A percentile compares a stretch with the other conserved stretches of the same genome.
phyloP scores from a whole-genome alignment of 2,888 invertebrate genomes.

The Nomada hirtipes region DNA sequence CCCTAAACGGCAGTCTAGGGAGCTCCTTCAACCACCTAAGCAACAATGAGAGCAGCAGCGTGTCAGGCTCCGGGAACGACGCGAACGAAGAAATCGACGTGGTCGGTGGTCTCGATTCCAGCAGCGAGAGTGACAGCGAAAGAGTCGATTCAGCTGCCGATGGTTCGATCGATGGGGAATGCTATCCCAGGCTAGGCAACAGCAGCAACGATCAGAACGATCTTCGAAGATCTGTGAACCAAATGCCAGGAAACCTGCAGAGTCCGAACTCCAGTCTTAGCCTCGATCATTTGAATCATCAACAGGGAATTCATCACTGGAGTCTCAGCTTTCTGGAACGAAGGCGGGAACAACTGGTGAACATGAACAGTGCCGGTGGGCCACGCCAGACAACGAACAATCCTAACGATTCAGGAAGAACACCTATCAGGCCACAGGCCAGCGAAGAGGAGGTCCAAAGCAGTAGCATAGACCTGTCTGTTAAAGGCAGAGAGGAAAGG shows the following conservation, averaged over 20 bases:
- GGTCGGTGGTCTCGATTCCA: conserved; percentile 91
- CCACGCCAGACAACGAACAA: conserved; percentile 70
- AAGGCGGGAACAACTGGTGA: conserved; percentile 84
- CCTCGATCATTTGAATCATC: conserved; percentile 79
- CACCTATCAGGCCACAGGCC: conserved; percentile 49
- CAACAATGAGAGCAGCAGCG: conserved; percentile 82
- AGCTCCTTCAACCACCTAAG: conserved; percentile 78
- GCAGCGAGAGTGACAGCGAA: conserved; percentile 88
- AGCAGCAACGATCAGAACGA: conserved; percentile 82
- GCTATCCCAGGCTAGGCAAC: conserved; percentile 84
- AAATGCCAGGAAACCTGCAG: conserved; percentile 64
- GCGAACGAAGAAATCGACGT: conserved; percentile 89
- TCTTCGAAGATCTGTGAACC: conserved; percentile 64
- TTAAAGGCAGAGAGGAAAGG: conserved; percentile 87
- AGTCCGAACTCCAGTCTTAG: conserved; percentile 73
- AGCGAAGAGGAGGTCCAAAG: conserved; percentile 82
- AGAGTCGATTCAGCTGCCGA: conserved; percentile 85
- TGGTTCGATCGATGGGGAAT: conserved; percentile 87
- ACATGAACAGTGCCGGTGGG: conserved; percentile 65
- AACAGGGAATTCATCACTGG: conserved; percentile 82
- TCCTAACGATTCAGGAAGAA: conserved; percentile 38
- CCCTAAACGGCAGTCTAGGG: conserved; percentile 74
- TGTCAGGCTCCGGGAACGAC: conserved; percentile 82
- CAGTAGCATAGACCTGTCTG: conserved; percentile 82
- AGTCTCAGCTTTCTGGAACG: conserved; percentile 84